These are phyloP conservation scores for Melangyna quadrimaculata DNA, from an alignment of 2,888 invertebrate species.

Conservation along the genomic window DNA sequence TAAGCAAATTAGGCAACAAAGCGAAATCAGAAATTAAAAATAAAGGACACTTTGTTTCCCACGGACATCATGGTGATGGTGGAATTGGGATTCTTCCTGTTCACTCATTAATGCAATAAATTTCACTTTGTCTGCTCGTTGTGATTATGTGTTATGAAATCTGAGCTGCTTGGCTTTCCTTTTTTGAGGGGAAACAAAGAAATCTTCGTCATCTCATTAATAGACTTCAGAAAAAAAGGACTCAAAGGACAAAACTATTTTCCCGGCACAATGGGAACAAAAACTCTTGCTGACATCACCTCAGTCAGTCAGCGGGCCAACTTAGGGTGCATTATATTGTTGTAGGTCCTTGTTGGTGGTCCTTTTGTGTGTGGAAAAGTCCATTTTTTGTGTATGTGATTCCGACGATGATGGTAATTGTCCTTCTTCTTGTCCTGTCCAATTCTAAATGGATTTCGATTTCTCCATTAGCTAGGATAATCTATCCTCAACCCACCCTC, in stretches of 20 bases:
- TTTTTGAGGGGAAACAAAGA: neutral
- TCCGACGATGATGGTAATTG: constrained; percentile 48
- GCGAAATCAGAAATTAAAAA: neutral
- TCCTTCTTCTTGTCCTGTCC: constrained; percentile 37
- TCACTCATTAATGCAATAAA: constrained; percentile 71
- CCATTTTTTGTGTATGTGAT: constrained; percentile 5
- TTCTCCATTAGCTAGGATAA: constrained; percentile 70
- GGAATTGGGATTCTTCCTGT: constrained; percentile 47
- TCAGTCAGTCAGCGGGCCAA: constrained; percentile 42
- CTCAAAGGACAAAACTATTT: neutral
- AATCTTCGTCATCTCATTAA: constrained; percentile 16
- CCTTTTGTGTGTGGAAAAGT: constrained; percentile 39
- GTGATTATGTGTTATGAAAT: constrained; percentile 65
- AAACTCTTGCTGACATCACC: constrained; percentile 61
- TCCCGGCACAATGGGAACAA: constrained; percentile 65
- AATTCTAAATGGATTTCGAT: constrained; percentile 63
- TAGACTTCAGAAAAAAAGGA: constrained; percentile 22
- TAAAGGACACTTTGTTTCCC: constrained; percentile 40
- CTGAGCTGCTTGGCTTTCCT: constrained; percentile 49
- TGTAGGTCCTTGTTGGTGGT: constrained; percentile 64
- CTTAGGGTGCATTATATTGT: constrained; percentile 6
- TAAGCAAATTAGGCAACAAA: constrained; percentile 53
- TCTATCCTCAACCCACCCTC: constrained; percentile 45
- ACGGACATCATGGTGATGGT: no score
- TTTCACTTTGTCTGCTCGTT: constrained; percentile 63